These are phyloP conservation scores for Lasiurus borealis DNA, from an alignment of 2,113 vertebrate species.

Conservation along the genomic window DNA sequence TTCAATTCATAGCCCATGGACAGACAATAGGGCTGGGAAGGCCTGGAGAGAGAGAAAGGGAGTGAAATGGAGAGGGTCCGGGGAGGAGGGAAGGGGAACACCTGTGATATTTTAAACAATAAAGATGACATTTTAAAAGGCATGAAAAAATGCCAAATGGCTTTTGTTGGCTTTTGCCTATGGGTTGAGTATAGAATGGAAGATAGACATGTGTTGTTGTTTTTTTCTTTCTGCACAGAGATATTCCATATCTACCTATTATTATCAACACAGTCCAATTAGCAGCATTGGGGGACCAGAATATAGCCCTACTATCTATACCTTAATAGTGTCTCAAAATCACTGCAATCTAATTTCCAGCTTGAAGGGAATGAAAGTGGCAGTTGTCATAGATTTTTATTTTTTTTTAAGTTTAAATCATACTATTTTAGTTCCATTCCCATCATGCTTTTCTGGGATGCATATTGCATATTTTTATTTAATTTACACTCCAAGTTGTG, in stretches of 20 bases:
- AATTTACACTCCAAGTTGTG: conserved; percentile 70
- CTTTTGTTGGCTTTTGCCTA: conserved; percentile 71
- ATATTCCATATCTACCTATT: conserved; percentile 84
- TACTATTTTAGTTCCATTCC: conserved; percentile 68
- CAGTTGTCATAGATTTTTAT: conserved; percentile 60
- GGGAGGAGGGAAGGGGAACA: too few relatives aligned
- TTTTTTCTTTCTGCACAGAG: conserved; percentile 61
- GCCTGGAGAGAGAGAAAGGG: too few relatives aligned
- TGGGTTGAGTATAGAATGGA: conserved; percentile 59
- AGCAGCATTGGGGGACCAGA: conserved; percentile 78
- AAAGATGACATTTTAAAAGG: too few relatives aligned
- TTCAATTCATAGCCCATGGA: too few relatives aligned
- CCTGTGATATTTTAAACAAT: too few relatives aligned
- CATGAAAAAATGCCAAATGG: conserved; percentile 71
- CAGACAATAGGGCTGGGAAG: too few relatives aligned
- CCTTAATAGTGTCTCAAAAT: conserved; percentile 84
- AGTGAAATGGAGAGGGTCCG: too few relatives aligned
- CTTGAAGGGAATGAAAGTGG: conserved; percentile 81
- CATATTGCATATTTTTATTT: conserved; percentile 64
- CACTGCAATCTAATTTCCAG: conserved; percentile 84
- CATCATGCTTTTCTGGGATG: conserved; percentile 53
- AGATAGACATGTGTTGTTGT: conserved; percentile 57
- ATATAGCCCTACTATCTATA: conserved; percentile 77
- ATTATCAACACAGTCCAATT: conserved; percentile 87
- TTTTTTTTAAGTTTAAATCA: conserved; percentile 63